Evolutionary conservation across 2,888 invertebrate species (phyloP).

Genomic region (Stenurella melanura): DNA sequence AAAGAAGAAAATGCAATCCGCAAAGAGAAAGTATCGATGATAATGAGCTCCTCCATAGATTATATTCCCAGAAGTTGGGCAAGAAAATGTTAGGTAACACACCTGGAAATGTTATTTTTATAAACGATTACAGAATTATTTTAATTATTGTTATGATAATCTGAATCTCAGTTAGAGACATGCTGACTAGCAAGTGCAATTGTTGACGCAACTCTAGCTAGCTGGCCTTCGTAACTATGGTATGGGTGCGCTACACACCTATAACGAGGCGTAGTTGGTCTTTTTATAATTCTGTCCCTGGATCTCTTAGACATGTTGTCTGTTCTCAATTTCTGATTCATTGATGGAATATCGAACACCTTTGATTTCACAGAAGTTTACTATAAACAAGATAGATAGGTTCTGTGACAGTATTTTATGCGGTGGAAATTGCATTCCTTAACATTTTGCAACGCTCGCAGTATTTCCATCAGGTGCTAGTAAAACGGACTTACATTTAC

Average conservation of each 20-base stretch:
- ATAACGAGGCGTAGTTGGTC: slow-evolving; percentile 64
- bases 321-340: slow-evolving; percentile 56
- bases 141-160: slow-evolving; percentile 37
- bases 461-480: background rate
- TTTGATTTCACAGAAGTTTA: slow-evolving; percentile 9
- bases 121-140: slow-evolving; percentile 17
- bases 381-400: slow-evolving; percentile 4
- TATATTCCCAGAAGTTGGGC: slow-evolving; percentile 11
- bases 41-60: slow-evolving; percentile 13
- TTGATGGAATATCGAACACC: slow-evolving; percentile 52
- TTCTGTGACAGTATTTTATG: background rate
- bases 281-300: slow-evolving; percentile 57
- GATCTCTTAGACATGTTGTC: slow-evolving; percentile 60
- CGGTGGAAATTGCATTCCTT: background rate
- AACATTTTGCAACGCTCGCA: background rate
- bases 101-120: slow-evolving; percentile 10
- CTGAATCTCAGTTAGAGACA: slow-evolving; percentile 56
- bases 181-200: slow-evolving; percentile 65
- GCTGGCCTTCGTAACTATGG: slow-evolving; percentile 62
- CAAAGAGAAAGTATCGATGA: background rate
- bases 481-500: background rate
- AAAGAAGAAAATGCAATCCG: background rate
- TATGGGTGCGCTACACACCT: slow-evolving; percentile 67
- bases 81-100: slow-evolving; percentile 13
- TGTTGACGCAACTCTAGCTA: slow-evolving; percentile 60